Evolutionary conservation across 2,888 invertebrate species (phyloP).

Genomic region (Apamea monoglypha): DNA sequence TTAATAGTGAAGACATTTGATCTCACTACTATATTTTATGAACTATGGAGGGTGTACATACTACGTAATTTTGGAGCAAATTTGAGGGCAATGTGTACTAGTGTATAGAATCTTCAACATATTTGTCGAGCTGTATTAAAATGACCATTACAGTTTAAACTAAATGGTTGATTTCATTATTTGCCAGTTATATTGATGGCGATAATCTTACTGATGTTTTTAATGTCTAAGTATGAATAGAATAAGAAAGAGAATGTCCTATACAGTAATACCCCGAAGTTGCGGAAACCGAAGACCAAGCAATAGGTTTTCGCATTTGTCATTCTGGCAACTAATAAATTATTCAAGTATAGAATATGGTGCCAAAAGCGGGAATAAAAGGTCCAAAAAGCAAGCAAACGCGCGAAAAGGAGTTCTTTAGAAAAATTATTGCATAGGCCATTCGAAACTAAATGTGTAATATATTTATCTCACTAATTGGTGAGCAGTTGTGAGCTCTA

Average conservation of each 20-base stretch:
- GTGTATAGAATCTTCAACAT: constrained; percentile 29
- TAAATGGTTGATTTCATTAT: constrained; percentile 33
- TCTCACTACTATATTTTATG: constrained; percentile 28
- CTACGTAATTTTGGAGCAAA: constrained; percentile 57
- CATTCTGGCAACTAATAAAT: constrained; percentile 33
- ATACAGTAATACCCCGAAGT: constrained; percentile 52
- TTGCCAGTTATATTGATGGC: constrained; percentile 47
- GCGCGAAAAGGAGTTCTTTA: constrained; percentile 14
- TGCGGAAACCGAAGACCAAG: constrained; percentile 21
- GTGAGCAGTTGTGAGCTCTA: constrained; percentile 67
- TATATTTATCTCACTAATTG: constrained; percentile 51
- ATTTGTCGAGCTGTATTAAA: constrained; percentile 37
- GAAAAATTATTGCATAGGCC: constrained; percentile 52
- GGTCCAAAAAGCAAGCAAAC: constrained; percentile 43
- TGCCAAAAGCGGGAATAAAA: constrained; percentile 40
- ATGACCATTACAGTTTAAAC: constrained; percentile 39
- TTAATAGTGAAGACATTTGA: constrained; percentile 32
- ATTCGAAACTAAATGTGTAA: constrained; percentile 44
- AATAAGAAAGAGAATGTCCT: constrained; percentile 56
- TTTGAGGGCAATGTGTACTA: constrained; percentile 38
- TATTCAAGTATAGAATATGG: constrained; percentile 39
- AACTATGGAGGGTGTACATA: constrained; percentile 56
- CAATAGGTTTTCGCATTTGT: constrained; percentile 22
- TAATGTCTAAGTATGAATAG: constrained; percentile 45
- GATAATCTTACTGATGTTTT: constrained; percentile 48